Evolutionary conservation across 2,888 invertebrate genomes (phyloP).

Genomic region (Clusia tigrina): DNA sequence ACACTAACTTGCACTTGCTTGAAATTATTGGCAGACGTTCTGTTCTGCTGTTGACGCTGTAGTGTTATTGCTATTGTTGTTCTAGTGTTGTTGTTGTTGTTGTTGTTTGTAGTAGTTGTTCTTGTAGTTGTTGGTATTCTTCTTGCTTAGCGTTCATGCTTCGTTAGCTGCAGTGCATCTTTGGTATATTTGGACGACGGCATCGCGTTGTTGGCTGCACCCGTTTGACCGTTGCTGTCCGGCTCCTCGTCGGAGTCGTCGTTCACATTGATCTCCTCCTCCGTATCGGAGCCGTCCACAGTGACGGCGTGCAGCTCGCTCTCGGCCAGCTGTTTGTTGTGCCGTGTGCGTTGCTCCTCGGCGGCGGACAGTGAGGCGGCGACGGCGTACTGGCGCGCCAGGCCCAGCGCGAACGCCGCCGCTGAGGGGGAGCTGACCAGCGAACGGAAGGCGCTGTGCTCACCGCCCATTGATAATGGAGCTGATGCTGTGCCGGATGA

Average conservation of each 20-base stretch:
- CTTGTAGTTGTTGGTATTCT: slow-evolving; percentile 10
- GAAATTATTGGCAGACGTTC: too few relatives aligned
- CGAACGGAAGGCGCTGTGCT: slow-evolving; percentile 87
- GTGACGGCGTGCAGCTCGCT: slow-evolving; percentile 43
- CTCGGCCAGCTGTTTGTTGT: slow-evolving; percentile 34
- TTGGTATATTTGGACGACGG: slow-evolving; percentile 36
- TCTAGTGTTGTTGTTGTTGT: too few relatives aligned
- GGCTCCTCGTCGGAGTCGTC: slow-evolving; percentile 67
- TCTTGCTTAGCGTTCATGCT: slow-evolving; percentile 58
- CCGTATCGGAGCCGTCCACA: slow-evolving; percentile 60
- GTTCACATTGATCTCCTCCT: slow-evolving; percentile 87
- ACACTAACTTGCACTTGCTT: too few relatives aligned
- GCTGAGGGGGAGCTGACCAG: slow-evolving; percentile 73
- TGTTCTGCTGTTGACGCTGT: slow-evolving; percentile 9
- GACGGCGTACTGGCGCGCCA: slow-evolving; percentile 60
- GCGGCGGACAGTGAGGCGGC: slow-evolving; percentile 60
- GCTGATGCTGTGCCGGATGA: slow-evolving; percentile 39
- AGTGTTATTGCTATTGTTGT: slow-evolving; percentile 20
- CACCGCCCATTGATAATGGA: slow-evolving; percentile 79
- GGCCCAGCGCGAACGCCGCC: slow-evolving; percentile 66
- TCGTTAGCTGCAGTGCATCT: slow-evolving; percentile 60
- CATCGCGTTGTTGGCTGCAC: slow-evolving; percentile 5
- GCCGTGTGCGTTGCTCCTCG: slow-evolving; percentile 53
- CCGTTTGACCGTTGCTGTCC: slow-evolving; percentile 5
- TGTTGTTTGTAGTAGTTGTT: too few relatives aligned